phyloP scores from a whole-genome alignment of 2,888 invertebrate species.

The Stramonita haemastoma region DNA sequence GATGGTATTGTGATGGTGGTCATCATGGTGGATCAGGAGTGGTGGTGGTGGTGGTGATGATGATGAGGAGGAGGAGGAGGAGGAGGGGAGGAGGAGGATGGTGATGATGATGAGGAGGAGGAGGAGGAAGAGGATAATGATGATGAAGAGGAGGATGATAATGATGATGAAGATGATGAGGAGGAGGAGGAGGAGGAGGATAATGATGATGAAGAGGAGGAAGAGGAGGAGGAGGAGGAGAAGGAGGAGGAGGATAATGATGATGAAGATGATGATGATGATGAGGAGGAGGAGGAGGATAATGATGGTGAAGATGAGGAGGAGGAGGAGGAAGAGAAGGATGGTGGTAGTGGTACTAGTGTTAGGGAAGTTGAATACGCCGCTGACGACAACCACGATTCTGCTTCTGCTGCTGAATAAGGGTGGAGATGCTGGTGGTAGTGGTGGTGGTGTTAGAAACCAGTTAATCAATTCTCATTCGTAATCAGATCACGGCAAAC shows the following conservation, averaged over 20 bases:
- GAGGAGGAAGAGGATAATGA: neutral
- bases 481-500: too few species aligned
- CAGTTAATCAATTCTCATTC: too few species aligned
- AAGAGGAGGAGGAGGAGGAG: conserved; percentile 35
- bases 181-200: neutral
- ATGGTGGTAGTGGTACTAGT: neutral
- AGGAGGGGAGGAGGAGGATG: too few species aligned
- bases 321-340: neutral
- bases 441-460: too few species aligned
- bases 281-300: conserved; percentile 18
- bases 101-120: too few species aligned
- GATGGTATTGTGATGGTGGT: neutral
- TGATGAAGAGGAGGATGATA: neutral
- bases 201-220: conserved; percentile 22
- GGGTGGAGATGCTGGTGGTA: too few species aligned
- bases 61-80: too few species aligned
- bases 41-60: too few species aligned
- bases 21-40: too few species aligned
- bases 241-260: conserved; percentile 29
- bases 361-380: neutral
- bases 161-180: neutral
- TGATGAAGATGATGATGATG: conserved; percentile 37
- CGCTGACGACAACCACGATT: too few species aligned
- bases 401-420: too few species aligned
- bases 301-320: neutral